A percentile compares a stretch with the other conserved stretches of the same genome.
Conservation (phyloP, 2,113 vertebrate genomes). For the Capricornis sumatraensis region DNA sequence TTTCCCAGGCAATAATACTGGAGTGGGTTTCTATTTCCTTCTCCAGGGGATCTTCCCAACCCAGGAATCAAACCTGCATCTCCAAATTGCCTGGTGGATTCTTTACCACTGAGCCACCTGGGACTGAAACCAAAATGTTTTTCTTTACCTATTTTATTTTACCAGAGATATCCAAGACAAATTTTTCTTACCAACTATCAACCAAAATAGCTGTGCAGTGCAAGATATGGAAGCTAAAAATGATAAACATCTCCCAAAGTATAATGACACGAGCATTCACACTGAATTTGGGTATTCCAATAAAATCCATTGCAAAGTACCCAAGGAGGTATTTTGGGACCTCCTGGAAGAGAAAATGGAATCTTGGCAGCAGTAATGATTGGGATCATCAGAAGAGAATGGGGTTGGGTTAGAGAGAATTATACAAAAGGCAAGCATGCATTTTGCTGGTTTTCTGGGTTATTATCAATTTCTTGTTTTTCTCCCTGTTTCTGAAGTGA, state of each 20-base stretch:
- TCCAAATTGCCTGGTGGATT: neutral
- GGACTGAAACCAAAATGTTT: neutral
- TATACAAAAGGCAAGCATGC: neutral
- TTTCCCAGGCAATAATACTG: neutral
- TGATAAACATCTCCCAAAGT: neutral
- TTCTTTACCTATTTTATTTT: neutral
- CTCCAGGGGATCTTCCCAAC: neutral
- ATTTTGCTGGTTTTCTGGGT: neutral
- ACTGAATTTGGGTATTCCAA: neutral
- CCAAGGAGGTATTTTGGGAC: neutral
- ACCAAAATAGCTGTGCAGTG: neutral
- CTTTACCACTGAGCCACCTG: neutral
- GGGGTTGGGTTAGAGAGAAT: neutral
- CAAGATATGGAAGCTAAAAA: neutral
- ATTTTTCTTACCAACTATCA: neutral
- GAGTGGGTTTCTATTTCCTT: neutral
- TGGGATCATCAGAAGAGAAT: neutral
- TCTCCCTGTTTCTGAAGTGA: neutral
- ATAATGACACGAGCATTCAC: neutral
- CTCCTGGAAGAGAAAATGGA: neutral
- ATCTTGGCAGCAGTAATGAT: neutral
- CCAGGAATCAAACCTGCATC: neutral
- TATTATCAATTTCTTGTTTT: neutral
- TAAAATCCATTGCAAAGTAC: neutral
- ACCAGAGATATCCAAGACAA: neutral